Evolutionary conservation across 1,140 invertebrate genomes (phyloP).

Genomic region (Conus betulinus): DNA sequence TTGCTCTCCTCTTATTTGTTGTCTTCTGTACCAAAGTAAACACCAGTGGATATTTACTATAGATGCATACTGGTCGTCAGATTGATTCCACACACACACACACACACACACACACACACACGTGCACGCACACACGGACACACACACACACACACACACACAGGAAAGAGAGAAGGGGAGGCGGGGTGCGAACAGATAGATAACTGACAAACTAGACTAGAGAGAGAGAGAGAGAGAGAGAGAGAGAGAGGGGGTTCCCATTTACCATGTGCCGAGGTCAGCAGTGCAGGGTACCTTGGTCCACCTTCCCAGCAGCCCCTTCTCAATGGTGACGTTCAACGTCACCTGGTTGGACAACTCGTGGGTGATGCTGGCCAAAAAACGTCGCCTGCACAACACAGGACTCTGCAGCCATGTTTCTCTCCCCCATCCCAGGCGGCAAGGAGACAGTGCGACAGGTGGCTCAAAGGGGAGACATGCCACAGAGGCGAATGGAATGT

Average conservation of each 20-base stretch:
- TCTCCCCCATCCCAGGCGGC: no score
- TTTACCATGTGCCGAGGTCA: background rate
- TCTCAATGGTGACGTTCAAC: background rate
- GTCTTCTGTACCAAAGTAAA: no score
- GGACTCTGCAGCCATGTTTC: no score
- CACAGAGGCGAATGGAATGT: no score
- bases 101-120: background rate
- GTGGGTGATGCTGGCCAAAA: background rate
- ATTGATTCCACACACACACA: background rate
- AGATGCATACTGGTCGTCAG: no score
- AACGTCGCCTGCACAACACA: background rate
- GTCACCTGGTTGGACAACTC: constrained; percentile 2
- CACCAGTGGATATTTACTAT: no score
- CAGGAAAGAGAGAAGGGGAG: background rate
- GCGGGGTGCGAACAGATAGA: background rate
- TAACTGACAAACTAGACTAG: background rate
- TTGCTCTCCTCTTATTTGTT: no score
- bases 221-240: background rate
- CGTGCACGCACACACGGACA: background rate
- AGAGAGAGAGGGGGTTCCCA: background rate
- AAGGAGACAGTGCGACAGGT: no score
- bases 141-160: background rate
- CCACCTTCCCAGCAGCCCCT: background rate
- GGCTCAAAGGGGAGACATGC: no score
- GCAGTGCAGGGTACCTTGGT: constrained; percentile 1